Evolutionary conservation across 2,888 invertebrate genomes (phyloP), one percentile per base, ranked within the genome.

Genomic region (Caradrina kadenii): DNA sequence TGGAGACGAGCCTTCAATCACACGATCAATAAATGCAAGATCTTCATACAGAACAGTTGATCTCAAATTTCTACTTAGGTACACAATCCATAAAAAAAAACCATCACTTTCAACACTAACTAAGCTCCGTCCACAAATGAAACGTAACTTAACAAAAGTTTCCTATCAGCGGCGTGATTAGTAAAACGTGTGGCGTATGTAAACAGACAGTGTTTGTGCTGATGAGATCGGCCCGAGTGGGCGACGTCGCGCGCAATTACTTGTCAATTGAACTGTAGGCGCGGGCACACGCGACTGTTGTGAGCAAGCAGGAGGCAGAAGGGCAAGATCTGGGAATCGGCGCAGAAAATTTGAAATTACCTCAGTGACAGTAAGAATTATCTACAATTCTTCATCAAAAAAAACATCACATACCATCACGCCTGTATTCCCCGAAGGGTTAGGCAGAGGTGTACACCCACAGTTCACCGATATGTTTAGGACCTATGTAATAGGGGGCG

Each of bases 241-340:
- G 81, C 81, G 81, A 83, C 83, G 87, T 80, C 84, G 80, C 83
- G 86, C 83, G 87, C 88, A 88, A 89, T 89, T 88, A 88, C 82
- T 82, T 80, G 84, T 84, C 84, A 83, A 82, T 84, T 84, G 84
- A 73, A 71, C 77, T 63, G 74, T 68, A 69, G 77, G 78, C 58
- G 65, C 64, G 53, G 42, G 65, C 65, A 73, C 76, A 76, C 76
- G 81, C 79, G 63, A 84, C 70, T 1, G 5, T 3, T 17, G 22
- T 0, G 15, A 2, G 6, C 56, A 77, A 54, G 17, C 3, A 26
- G 48, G 1, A 10, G 1, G 3, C 74, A 83, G 82, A 80, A 82
- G 80, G 66, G 13, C 17, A 35, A 65, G 13, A 4, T 31, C 26
- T 50, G 48, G 0, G 22, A 6, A 39, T 11, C 39, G 11, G 17